A percentile compares a stretch with the other conserved stretches of the same genome.
Evolutionary conservation across 37 sponge, comb jelly and placozoan species (phyloP).

Genomic region (Haliclona indistincta): DNA sequence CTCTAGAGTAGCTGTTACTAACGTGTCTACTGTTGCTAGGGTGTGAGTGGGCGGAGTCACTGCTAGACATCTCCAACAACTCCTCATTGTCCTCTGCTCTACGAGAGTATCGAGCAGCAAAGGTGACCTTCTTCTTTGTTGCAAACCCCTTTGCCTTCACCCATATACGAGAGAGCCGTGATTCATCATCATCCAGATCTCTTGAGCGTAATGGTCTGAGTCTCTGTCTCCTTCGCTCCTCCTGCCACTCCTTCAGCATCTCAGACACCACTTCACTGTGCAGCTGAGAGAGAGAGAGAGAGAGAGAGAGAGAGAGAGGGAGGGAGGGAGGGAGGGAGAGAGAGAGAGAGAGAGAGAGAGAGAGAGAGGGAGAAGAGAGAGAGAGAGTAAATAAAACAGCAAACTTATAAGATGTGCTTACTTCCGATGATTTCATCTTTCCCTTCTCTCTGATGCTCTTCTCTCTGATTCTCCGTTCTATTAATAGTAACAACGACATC

Average conservation of each 20-base stretch:
- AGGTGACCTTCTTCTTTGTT: not conserved
- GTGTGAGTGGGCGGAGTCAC: too few relatives aligned
- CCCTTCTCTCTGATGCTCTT: conserved; percentile 37
- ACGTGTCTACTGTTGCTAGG: too few relatives aligned
- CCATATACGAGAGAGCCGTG: not conserved
- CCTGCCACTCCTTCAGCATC: conserved; percentile 10
- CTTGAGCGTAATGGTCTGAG: not conserved
- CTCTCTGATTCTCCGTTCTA: conserved; percentile 70
- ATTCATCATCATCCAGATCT: conserved; percentile 18
- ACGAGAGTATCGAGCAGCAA: not conserved
- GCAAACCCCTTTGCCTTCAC: conserved; percentile 27
- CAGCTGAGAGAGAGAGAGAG: conserved; percentile 14
- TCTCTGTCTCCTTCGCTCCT: not conserved
- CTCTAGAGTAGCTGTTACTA: too few relatives aligned
- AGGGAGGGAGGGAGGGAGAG: conserved; percentile 12
- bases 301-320: conserved; percentile 1
- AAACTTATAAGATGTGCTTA: not conserved
- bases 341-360: conserved; percentile 14
- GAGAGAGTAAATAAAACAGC: not conserved
- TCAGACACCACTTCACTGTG: conserved; percentile 36
- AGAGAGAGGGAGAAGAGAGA: not conserved
- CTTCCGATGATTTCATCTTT: not conserved
- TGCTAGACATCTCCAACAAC: conserved; percentile 14
- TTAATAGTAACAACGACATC: not conserved
- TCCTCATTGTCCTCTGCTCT: conserved; percentile 15